These are phyloP conservation scores for Zelostemma sp. DNA, from an alignment of 1,140 invertebrate species.

Conservation along the genomic window DNA sequence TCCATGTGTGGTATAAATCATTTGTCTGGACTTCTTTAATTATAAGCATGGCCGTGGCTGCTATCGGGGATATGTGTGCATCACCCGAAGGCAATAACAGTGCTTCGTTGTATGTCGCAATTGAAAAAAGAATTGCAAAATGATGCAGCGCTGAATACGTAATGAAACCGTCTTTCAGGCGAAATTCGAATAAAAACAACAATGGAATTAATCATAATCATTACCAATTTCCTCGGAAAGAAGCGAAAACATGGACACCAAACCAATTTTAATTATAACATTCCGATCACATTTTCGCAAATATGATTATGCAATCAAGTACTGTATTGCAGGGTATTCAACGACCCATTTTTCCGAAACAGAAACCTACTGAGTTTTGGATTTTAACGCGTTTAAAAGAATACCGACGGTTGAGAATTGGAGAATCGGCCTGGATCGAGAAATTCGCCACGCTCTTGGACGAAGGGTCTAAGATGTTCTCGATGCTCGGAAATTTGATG, in stretches of 20 bases:
- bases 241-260: no score
- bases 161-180: conserved; percentile 30
- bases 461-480: no score
- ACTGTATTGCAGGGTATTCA: background rate
- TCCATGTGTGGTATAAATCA: conserved; percentile 63
- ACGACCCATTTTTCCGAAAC: no score
- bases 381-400: no score
- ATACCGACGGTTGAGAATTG: no score
- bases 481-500: no score
- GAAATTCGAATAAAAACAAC: conserved; percentile 35
- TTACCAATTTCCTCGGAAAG: background rate
- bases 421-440: no score
- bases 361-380: no score
- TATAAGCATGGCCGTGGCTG: conserved; percentile 64
- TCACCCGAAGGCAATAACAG: conserved; percentile 55
- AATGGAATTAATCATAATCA: background rate
- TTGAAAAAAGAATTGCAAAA: conserved; percentile 21
- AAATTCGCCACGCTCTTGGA: no score
- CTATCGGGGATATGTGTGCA: conserved; percentile 59
- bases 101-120: conserved; percentile 49
- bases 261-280: no score
- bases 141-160: conserved; percentile 39
- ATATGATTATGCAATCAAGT: conserved; percentile 11
- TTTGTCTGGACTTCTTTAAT: conserved; percentile 63
- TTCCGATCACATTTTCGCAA: no score